Evolutionary conservation across 2,888 invertebrate genomes (phyloP), one percentile per base, ranked within the genome.

Genomic region (Machimus atricapillus): DNA sequence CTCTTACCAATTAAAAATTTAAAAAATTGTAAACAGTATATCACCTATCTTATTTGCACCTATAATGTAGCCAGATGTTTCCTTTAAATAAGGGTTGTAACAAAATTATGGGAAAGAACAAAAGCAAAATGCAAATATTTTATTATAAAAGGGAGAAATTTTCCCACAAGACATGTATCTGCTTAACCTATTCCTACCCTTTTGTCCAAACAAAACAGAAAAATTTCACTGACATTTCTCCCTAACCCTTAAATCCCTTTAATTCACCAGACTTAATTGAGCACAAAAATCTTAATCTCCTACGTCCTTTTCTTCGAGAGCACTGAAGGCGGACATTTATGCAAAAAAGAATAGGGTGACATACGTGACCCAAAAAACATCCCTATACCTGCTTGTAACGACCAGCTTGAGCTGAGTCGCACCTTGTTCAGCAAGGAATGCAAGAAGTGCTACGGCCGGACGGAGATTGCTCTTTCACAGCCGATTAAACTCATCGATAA

Each of bases 401-500:
- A 52, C n/a, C 81, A 56, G 52, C 31, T 23, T 52, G 27, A 27
- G 52, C 27, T 81, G 27, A 14, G 27, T 52, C 31, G 19, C 23
- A 66, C 66, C 52, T 52, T 52, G 46, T 43, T 52, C 23, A n/a
- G 9, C 19, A 66, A 66, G 66, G 23, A 23, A 23, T 9, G 78
- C 40, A 43, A 19, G 37, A 23, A 78, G 23, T 12, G 34, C 66
- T 23, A 27, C 43, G 40, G 14, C n/a, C 78, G 40, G 43, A 40
- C 78, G 40, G 31, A 56, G 81, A 52, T 56, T 81, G 52, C 81
- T 81, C 56, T 81, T 81, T 81, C 9, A 31, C 81, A 81, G 81
- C 16, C 81, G 81, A 81, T 81, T 81, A 52, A 81, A 12, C 56
- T 34, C 31, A 52, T 81, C 56, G 52, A 56, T 81, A 81, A 81